Percentiles rank a stretch among this genome's conserved stretches.
phyloP scores from a whole-genome alignment of 2,113 vertebrate species.

The Corapipo altera region DNA sequence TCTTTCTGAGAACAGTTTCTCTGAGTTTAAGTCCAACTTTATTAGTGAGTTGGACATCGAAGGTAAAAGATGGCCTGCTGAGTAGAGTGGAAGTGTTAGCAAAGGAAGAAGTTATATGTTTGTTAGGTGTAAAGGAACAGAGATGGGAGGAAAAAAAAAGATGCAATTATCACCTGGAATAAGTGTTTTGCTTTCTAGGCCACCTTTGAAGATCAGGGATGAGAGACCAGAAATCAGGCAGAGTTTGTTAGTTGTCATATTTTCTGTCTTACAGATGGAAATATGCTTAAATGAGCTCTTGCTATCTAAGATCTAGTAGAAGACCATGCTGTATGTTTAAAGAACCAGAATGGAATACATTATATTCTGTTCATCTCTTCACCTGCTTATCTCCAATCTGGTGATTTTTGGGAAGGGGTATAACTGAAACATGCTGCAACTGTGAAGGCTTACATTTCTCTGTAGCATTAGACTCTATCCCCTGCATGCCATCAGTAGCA shows the following conservation, averaged over 20 bases:
- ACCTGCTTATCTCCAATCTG: not conserved
- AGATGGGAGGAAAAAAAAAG: not conserved
- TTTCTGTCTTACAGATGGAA: not conserved
- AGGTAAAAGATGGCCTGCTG: not conserved
- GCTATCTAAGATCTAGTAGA: not conserved
- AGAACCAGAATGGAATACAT: not conserved
- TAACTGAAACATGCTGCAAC: not conserved
- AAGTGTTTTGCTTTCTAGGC: conserved; percentile 10
- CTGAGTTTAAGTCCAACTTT: not conserved
- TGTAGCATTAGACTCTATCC: not conserved
- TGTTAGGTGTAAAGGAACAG: not conserved
- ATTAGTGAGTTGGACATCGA: not conserved
- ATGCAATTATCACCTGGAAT: conserved; percentile 30
- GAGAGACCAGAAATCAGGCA: not conserved
- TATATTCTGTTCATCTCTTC: not conserved
- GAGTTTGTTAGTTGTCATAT: not conserved
- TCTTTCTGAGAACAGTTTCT: not conserved
- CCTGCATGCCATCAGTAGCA: not conserved
- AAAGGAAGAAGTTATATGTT: not conserved
- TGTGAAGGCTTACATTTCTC: not conserved
- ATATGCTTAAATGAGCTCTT: not conserved
- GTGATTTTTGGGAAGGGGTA: not conserved
- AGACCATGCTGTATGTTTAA: not conserved
- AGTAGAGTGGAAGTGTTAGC: not conserved
- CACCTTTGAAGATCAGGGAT: not conserved